A percentile compares a stretch with the other conserved stretches of the same genome.
Conservation (phyloP, 2,888 invertebrate species). For the Thymelicus sylvestris region DNA sequence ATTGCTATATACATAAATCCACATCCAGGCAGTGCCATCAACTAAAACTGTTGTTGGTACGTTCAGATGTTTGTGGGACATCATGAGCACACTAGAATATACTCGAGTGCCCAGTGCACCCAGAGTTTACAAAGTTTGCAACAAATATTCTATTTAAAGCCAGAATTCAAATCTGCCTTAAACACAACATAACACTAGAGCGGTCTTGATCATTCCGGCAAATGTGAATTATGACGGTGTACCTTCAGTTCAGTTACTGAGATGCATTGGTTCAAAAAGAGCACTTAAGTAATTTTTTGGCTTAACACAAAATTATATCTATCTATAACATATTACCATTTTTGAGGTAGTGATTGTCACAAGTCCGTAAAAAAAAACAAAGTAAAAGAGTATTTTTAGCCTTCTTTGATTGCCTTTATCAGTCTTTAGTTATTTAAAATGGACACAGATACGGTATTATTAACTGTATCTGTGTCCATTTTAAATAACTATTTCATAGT, state of each 20-base stretch:
- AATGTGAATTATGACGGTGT: slow-evolving; percentile 3
- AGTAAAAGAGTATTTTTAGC: no score
- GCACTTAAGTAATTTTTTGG: not conserved
- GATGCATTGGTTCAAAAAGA: not conserved
- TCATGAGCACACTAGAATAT: slow-evolving; percentile 54
- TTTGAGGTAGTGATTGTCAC: no score
- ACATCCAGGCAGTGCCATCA: slow-evolving; percentile 76
- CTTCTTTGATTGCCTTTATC: no score
- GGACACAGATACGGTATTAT: not conserved
- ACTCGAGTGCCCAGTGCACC: slow-evolving; percentile 51
- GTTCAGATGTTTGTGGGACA: slow-evolving; percentile 76
- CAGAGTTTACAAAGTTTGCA: slow-evolving; percentile 62
- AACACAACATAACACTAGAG: not conserved
- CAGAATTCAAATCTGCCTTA: not conserved
- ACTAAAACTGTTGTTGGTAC: slow-evolving; percentile 56
- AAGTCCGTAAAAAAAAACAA: no score
- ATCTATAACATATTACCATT: no score
- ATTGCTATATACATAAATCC: slow-evolving; percentile 47
- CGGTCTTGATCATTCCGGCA: slow-evolving; percentile 3
- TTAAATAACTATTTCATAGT: no score
- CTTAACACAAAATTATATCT: not conserved
- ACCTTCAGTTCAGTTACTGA: not conserved
- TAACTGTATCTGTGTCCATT: no score
- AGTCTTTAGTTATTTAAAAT: no score
- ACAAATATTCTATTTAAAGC: slow-evolving; percentile 66